Percentiles rank a stretch among this genome's conserved stretches.
phyloP scores from a whole-genome alignment of 2,113 vertebrate species.

The Dasypus novemcinctus region DNA sequence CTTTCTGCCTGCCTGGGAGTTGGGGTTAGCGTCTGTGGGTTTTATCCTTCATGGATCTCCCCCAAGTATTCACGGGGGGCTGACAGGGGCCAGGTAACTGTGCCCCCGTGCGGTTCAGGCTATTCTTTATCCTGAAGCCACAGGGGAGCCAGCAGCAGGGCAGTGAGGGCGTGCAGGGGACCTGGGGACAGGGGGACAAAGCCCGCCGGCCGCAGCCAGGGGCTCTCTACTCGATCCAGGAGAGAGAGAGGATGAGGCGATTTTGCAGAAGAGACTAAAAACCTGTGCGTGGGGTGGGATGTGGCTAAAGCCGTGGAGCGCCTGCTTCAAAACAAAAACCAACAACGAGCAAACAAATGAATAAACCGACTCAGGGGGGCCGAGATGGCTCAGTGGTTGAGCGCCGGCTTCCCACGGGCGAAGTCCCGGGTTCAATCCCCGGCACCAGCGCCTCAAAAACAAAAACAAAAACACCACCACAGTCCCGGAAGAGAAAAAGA shows the following conservation, averaged over 20 bases:
- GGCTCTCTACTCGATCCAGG: too few relatives aligned
- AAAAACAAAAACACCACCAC: too few relatives aligned
- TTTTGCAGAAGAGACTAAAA: background rate
- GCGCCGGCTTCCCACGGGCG: too few relatives aligned
- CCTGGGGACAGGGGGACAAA: background rate
- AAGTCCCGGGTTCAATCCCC: too few relatives aligned
- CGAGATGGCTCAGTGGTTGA: too few relatives aligned
- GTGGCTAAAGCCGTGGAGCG: too few relatives aligned
- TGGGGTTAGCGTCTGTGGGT: background rate
- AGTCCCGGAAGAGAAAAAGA: background rate
- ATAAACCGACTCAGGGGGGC: too few relatives aligned
- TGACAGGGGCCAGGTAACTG: background rate
- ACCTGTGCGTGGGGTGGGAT: too few relatives aligned
- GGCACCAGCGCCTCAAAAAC: too few relatives aligned
- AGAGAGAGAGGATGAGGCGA: background rate
- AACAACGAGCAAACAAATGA: too few relatives aligned
- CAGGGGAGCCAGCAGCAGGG: background rate
- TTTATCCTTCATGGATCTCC: background rate
- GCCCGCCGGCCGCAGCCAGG: background rate
- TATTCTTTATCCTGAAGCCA: background rate
- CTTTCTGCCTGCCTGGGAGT: background rate
- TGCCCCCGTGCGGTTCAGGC: background rate
- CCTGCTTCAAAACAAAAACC: too few relatives aligned
- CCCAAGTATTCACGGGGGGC: background rate
- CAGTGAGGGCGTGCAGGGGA: too few relatives aligned